Evolutionary conservation across 1,140 invertebrate species (phyloP).

Genomic region (Heliconius hermathena): DNA sequence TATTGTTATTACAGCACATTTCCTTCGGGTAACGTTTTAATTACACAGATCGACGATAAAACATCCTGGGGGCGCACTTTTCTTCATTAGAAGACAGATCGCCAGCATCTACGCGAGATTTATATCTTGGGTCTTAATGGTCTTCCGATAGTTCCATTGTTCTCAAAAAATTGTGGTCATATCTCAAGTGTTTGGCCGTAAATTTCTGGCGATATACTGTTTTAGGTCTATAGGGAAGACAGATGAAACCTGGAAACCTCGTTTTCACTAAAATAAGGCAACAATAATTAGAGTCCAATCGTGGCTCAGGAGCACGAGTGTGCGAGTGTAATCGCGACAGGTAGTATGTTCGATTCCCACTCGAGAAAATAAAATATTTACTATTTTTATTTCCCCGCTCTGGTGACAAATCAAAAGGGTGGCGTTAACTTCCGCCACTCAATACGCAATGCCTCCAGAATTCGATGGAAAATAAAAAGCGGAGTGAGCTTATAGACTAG

Average conservation of each 20-base stretch:
- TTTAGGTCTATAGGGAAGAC: background rate
- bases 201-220: background rate
- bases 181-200: constrained; percentile 15
- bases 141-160: constrained; percentile 50
- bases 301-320: no score
- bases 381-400: no score
- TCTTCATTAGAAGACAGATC: constrained; percentile 80
- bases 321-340: no score
- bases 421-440: no score
- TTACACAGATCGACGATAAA: constrained; percentile 81
- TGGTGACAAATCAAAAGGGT: no score
- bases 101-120: constrained; percentile 66
- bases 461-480: no score
- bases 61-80: constrained; percentile 78
- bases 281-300: no score
- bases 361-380: no score
- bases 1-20: constrained; percentile 80
- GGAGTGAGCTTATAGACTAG: background rate
- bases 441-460: no score
- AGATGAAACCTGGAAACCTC: no score
- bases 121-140: constrained; percentile 59
- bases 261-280: no score
- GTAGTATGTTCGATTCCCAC: no score
- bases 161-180: constrained; percentile 29
- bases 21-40: constrained; percentile 81